Conservation (phyloP, 92 coral and sea anemone genomes). For the Palythoa caribaeorum region DNA sequence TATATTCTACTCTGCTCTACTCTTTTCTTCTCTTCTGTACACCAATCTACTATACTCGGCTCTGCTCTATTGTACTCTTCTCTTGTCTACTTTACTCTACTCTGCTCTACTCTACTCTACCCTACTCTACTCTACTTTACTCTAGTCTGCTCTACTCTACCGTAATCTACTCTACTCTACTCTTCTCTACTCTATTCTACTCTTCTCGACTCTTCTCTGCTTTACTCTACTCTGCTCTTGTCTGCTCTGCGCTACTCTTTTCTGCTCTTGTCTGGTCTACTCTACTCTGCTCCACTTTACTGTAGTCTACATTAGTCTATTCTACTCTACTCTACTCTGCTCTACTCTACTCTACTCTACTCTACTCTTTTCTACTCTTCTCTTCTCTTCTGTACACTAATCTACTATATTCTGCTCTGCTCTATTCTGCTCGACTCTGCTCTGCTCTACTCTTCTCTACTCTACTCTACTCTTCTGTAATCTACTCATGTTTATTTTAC, state of each 20-base stretch:
- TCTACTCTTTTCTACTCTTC: background rate
- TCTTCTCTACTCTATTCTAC: no score
- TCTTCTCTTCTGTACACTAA: background rate
- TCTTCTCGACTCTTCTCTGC: no score
- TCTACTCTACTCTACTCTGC: background rate
- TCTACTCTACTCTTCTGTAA: background rate
- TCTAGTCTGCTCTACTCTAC: no score
- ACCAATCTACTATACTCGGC: background rate
- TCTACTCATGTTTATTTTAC: background rate
- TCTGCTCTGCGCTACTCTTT: background rate
- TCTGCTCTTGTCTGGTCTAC: conserved; percentile 5
- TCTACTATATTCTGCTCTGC: background rate
- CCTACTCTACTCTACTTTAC: no score
- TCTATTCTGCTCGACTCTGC: background rate
- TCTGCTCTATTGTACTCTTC: conserved; percentile 1
- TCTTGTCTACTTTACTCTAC: conserved; percentile 18
- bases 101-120: conserved; percentile 7
- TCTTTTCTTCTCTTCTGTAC: background rate
- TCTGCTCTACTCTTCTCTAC: background rate
- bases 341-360: no score
- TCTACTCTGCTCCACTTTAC: conserved; percentile 9
- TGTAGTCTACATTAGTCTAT: conserved; percentile 11
- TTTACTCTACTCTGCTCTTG: no score
- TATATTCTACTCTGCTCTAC: conserved; percentile 19
- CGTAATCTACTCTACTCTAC: no score